Evolutionary conservation across 2,888 invertebrate genomes (phyloP).

Genomic region (Diaphora mendica): DNA sequence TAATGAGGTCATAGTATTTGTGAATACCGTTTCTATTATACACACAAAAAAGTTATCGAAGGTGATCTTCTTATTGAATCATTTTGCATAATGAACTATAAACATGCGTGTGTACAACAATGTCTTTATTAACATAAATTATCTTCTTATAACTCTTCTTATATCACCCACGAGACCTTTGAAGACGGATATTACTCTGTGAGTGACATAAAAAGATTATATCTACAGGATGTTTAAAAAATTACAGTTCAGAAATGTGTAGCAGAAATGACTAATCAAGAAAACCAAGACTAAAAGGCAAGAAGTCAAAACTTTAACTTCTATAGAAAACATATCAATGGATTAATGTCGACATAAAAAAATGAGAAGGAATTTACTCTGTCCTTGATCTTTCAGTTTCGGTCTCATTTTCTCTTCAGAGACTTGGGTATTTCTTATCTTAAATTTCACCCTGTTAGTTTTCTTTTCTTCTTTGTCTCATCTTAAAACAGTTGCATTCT

Average conservation of each 20-base stretch:
- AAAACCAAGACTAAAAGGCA: constrained; percentile 1
- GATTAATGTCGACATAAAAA: too few relatives aligned
- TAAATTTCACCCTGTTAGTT: too few relatives aligned
- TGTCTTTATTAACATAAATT: constrained; percentile 19
- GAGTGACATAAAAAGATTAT: constrained; percentile 35
- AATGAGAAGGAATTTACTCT: too few relatives aligned
- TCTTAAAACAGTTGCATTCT: too few relatives aligned
- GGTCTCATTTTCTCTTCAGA: too few relatives aligned
- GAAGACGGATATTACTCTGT: constrained; percentile 23
- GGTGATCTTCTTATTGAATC: constrained; percentile 3
- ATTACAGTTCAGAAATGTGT: constrained; percentile 29
- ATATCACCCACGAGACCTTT: constrained; percentile 25
- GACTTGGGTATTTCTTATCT: too few relatives aligned
- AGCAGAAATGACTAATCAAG: constrained; percentile 23
- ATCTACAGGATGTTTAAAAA: constrained; percentile 33
- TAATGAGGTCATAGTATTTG: neutral
- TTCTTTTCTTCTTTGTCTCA: too few relatives aligned
- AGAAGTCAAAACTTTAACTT: neutral
- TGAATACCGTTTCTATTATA: neutral
- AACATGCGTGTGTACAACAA: constrained; percentile 23
- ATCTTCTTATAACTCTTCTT: constrained; percentile 18
- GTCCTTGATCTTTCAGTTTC: too few relatives aligned
- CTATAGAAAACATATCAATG: neutral
- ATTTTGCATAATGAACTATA: constrained; percentile 7
- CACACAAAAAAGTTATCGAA: neutral